phyloP scores from a whole-genome alignment of 2,888 invertebrate species.

The Aphodius granarius region DNA sequence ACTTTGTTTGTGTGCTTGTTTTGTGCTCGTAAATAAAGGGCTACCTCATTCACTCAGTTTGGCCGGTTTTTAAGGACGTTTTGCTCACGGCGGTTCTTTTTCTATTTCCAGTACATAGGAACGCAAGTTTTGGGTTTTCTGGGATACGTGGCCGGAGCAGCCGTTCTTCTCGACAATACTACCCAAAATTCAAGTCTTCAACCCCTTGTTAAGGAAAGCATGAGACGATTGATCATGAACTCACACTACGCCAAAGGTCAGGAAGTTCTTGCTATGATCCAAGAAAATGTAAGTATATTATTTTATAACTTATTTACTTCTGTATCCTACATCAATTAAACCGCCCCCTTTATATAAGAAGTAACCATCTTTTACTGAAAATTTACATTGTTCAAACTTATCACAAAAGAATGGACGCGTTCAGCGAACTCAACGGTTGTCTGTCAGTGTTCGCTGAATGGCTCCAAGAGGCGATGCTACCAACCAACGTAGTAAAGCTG shows the following conservation, averaged over 20 bases:
- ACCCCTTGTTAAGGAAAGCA: constrained; percentile 71
- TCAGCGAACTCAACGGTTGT: too few species aligned
- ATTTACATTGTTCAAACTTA: too few species aligned
- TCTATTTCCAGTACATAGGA: constrained; percentile 68
- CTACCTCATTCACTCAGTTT: not conserved
- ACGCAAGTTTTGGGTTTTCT: constrained; percentile 73
- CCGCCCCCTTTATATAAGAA: too few species aligned
- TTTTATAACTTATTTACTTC: not conserved
- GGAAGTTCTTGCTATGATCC: constrained; percentile 73
- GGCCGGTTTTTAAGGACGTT: not conserved
- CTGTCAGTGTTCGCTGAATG: too few species aligned
- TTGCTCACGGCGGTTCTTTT: not conserved
- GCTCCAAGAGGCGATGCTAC: too few species aligned
- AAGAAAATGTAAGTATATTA: constrained; percentile 72
- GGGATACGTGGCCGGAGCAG: constrained; percentile 72
- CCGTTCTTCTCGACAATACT: constrained; percentile 77
- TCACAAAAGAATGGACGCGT: too few species aligned
- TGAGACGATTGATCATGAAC: constrained; percentile 74
- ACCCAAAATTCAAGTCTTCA: constrained; percentile 80
- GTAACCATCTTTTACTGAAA: too few species aligned
- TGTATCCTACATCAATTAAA: not conserved
- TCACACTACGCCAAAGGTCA: constrained; percentile 64
- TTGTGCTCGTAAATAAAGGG: not conserved
- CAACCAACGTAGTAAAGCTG: too few species aligned
- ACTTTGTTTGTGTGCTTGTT: constrained; percentile 1